These are phyloP conservation scores for Pogonomyrmex californicus DNA, from an alignment of 1,140 invertebrate species.

Conservation along the genomic window DNA sequence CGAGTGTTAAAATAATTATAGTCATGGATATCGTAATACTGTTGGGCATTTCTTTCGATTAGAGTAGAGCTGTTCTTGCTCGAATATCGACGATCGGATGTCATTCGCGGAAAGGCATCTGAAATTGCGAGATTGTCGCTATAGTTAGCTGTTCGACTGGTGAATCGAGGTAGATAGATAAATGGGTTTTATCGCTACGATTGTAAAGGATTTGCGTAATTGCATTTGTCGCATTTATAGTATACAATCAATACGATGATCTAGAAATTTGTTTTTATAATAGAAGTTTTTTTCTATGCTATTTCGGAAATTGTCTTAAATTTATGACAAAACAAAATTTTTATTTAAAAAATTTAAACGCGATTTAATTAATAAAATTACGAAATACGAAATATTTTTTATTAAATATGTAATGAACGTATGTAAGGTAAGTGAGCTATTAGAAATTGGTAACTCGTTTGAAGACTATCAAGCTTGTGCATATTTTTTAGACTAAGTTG, in stretches of 20 bases:
- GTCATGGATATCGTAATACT: background rate
- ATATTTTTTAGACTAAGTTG: background rate
- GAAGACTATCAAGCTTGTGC: background rate
- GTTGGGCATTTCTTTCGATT: background rate
- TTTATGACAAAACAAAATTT: constrained; percentile 6
- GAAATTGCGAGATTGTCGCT: background rate
- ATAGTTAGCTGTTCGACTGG: background rate
- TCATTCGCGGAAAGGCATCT: background rate
- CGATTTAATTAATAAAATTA: too few relatives aligned
- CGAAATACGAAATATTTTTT: background rate
- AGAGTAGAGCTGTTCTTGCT: background rate
- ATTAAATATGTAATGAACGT: background rate
- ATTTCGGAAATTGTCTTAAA: background rate
- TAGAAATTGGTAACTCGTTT: background rate
- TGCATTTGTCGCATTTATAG: background rate
- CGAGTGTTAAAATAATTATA: background rate
- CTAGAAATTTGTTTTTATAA: constrained; percentile 6
- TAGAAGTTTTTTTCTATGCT: background rate
- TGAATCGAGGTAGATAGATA: background rate
- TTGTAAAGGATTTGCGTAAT: background rate
- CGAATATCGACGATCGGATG: background rate
- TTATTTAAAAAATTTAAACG: constrained; percentile 1
- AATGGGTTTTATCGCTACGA: background rate
- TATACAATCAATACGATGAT: constrained; percentile 23
- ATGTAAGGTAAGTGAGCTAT: background rate